Conservation (phyloP, 2,888 invertebrate genomes). For the Anticlea derivata region DNA sequence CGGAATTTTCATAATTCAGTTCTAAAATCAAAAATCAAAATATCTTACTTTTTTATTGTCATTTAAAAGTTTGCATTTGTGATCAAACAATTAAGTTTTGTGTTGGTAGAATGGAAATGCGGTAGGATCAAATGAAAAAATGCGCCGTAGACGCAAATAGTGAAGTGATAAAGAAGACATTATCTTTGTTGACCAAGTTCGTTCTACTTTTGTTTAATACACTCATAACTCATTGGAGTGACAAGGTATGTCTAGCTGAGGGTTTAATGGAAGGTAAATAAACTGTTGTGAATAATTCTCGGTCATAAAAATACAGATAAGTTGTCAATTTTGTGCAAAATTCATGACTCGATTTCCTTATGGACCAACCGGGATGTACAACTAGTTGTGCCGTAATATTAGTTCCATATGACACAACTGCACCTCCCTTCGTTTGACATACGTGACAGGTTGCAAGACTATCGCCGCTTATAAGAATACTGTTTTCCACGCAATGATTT, state of each 20-base stretch:
- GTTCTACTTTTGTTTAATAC: constrained; percentile 58
- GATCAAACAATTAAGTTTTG: background rate
- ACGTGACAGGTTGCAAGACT: no score
- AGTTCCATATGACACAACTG: no score
- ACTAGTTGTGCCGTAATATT: no score
- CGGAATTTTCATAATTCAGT: constrained; percentile 15
- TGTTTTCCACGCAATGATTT: no score
- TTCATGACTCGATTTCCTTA: background rate
- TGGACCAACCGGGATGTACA: no score
- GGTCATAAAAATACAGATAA: constrained; percentile 6
- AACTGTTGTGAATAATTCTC: constrained; percentile 2
- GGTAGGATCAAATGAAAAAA: constrained; percentile 48
- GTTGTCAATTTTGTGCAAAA: background rate
- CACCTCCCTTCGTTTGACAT: no score
- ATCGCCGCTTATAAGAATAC: no score
- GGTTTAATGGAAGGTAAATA: constrained; percentile 30
- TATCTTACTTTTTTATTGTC: background rate
- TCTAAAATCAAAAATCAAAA: constrained; percentile 8
- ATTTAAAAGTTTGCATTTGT: constrained; percentile 4
- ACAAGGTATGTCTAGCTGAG: constrained; percentile 53
- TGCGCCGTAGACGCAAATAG: constrained; percentile 75
- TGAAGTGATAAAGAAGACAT: constrained; percentile 59
- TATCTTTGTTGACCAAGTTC: constrained; percentile 70
- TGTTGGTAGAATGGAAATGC: constrained; percentile 25
- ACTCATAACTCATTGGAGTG: constrained; percentile 48